A percentile compares a stretch with the other conserved stretches of the same genome.
Evolutionary conservation across 2,113 vertebrate species (phyloP).

Genomic region (Ellobius talpinus): DNA sequence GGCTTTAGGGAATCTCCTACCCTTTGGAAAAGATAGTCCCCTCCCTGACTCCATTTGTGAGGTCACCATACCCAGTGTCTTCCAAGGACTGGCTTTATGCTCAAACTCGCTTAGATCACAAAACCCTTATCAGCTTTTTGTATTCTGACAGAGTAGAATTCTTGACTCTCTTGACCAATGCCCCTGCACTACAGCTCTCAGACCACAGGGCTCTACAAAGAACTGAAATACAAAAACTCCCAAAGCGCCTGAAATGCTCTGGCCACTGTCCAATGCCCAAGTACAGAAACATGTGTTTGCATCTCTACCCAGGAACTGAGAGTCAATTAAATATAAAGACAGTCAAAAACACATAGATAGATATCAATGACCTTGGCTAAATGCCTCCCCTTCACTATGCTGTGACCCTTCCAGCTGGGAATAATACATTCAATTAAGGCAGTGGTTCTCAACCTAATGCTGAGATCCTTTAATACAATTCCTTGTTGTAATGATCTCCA

Average conservation of each 20-base stretch:
- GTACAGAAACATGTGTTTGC: background rate
- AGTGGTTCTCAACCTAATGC: background rate
- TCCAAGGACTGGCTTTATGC: background rate
- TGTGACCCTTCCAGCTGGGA: background rate
- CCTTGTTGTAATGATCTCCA: background rate
- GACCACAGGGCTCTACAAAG: background rate
- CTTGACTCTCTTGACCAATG: background rate
- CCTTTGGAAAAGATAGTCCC: background rate
- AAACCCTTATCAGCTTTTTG: background rate
- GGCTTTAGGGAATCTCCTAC: background rate
- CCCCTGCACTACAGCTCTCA: background rate
- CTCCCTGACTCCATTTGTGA: background rate
- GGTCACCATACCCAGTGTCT: background rate
- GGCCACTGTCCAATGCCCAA: background rate
- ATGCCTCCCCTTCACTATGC: background rate
- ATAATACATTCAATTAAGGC: background rate
- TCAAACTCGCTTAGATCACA: background rate
- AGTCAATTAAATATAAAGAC: background rate
- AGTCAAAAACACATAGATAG: background rate
- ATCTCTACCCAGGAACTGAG: background rate
- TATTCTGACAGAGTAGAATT: background rate
- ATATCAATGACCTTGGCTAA: background rate
- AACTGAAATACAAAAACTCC: background rate
- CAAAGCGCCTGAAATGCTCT: background rate
- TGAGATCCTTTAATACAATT: background rate